Conservation (phyloP, 2,888 invertebrate genomes). For the Himalopsyche tibetana region DNA sequence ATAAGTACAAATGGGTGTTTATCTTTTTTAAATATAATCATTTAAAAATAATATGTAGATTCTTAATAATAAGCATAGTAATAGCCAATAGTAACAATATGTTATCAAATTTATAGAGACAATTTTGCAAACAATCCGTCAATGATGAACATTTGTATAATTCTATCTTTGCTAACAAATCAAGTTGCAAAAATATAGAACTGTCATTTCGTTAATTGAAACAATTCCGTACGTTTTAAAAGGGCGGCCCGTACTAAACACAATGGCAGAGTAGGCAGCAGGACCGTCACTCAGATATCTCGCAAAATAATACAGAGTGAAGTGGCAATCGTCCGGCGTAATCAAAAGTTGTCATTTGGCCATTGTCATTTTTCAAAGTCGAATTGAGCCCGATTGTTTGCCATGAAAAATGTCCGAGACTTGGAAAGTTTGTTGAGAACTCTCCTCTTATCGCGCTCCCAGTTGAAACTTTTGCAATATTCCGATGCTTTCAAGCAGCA, state of each 20-base stretch:
- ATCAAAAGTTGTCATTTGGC: constrained; percentile 49
- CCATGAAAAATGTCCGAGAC: constrained; percentile 46
- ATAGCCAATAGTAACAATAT: no score
- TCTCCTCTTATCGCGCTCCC: constrained; percentile 14
- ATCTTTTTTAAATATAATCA: no score
- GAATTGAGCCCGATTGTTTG: constrained; percentile 44
- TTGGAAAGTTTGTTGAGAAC: constrained; percentile 5
- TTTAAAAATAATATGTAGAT: no score
- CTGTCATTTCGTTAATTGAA: constrained; percentile 37
- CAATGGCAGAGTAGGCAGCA: background rate
- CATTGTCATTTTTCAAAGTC: constrained; percentile 51
- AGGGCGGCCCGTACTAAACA: background rate
- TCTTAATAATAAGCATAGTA: no score
- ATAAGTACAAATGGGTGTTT: no score
- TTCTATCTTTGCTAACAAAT: constrained; percentile 1
- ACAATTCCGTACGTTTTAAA: constrained; percentile 6
- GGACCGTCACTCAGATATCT: constrained; percentile 12
- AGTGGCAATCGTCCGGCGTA: constrained; percentile 39
- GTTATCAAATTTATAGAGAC: no score
- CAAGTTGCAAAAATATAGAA: background rate
- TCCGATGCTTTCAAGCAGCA: constrained; percentile 30
- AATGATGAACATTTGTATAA: background rate
- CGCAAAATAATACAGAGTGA: constrained; percentile 7
- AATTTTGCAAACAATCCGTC: background rate
- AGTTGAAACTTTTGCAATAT: constrained; percentile 29